Evolutionary conservation across 30 jellyfish, hydroid and myxozoan genomes (phyloP), one percentile per base, ranked within the genome.

Genomic region (Cassiopea andromeda): DNA sequence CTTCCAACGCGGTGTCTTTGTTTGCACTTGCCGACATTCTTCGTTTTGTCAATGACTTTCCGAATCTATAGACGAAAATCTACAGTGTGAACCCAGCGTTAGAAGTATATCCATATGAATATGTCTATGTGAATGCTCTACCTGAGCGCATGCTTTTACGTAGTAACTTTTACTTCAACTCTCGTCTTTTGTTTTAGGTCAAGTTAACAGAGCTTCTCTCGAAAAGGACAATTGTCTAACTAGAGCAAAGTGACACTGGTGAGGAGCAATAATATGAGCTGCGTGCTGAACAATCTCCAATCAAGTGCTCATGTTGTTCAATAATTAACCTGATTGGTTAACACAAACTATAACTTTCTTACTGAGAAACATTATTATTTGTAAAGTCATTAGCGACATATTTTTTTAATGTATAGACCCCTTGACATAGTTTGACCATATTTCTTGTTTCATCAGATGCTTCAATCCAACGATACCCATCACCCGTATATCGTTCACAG

Each of bases 321-420:
- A 43, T 75, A 43, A 75, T 45, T 6, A 75, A 7, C 60, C 46
- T 7, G 46, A 45, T 43, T 3, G 61, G 69, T 38, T 75, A 44
- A 46, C 44, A 44, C 48, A 38, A 13, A 46, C 60, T 44, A 75
- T 7, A 48, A 46, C 83, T 49, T 75, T 27, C 69, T 75, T 13
- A 75, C 46, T 49, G 10, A 2, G 67, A 27, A 38, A 44, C 3
- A 46, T 46, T 72, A 9, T 10, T 6, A 75, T 75, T 75, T 38
- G 83, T 75, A 44, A 75, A 44, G 83, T 75, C 83, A 3, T 44
- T 75, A 75, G 68, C 4, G 83, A 57, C 83, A 75, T n/a, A 75
- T 44, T 50, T 67, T 80, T 80, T 80, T 60, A 48, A 80, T 80
- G 88, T 60, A 80, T 80, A 60, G 88, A 54, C 18, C 6, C 27